A percentile compares a stretch with the other conserved stretches of the same genome.
These are phyloP conservation scores for Carapus acus DNA, from an alignment of 2,797 vertebrate species.

Conservation along the genomic window DNA sequence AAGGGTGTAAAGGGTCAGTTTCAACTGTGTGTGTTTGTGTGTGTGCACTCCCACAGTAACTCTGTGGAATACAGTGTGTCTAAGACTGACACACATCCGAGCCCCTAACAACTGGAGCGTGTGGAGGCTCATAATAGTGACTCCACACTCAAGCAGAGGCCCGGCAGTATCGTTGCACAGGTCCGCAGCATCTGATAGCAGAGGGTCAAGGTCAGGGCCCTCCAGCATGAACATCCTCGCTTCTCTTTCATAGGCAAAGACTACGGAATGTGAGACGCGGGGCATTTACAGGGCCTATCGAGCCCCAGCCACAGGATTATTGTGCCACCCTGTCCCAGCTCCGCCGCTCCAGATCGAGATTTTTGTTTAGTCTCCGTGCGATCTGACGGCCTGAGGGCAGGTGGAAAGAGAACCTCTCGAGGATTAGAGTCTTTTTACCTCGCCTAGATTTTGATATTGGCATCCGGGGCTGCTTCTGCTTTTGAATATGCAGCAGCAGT, in stretches of 20 bases:
- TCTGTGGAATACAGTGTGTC: not conserved
- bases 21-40: not conserved
- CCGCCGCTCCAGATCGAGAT: not conserved
- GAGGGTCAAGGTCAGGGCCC: not conserved
- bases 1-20: too few species aligned
- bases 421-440: too few species aligned
- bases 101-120: slow-evolving; percentile 1
- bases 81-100: not conserved
- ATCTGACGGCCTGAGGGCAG: too few species aligned
- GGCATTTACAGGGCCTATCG: too few species aligned
- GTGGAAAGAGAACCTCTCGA: too few species aligned
- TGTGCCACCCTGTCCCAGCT: not conserved
- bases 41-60: not conserved
- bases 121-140: slow-evolving; percentile 3
- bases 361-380: not conserved
- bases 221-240: too few species aligned
- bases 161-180: slow-evolving; percentile 1
- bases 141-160: not conserved
- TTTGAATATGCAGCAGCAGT: too few species aligned
- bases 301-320: not conserved
- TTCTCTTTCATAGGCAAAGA: too few species aligned
- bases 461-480: too few species aligned
- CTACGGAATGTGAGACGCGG: too few species aligned
- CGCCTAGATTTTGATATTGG: too few species aligned
- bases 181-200: slow-evolving; percentile 8